phyloP scores from a whole-genome alignment of 2,113 vertebrate genomes.

The Leuciscus idus region DNA sequence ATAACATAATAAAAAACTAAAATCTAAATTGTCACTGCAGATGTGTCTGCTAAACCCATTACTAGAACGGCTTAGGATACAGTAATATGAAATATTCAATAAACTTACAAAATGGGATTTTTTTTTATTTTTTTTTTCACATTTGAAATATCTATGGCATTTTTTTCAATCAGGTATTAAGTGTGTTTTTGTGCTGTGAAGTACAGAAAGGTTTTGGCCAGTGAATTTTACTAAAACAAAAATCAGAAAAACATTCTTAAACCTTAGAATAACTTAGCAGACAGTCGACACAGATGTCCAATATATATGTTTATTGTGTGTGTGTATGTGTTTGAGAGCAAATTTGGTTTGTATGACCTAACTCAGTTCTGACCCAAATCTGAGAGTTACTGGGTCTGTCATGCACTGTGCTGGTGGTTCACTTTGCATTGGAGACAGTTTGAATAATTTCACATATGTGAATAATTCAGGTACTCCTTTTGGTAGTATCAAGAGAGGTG shows the following conservation, averaged over 20 bases:
- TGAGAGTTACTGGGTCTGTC: background rate
- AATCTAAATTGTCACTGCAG: background rate
- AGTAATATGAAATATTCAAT: background rate
- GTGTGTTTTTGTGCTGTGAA: too few relatives aligned
- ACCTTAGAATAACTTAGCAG: too few relatives aligned
- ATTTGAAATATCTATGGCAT: too few relatives aligned
- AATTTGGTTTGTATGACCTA: background rate
- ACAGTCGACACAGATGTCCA: too few relatives aligned
- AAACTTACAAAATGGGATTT: too few relatives aligned
- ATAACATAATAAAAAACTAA: background rate
- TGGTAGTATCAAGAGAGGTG: background rate
- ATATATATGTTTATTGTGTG: too few relatives aligned
- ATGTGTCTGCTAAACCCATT: background rate
- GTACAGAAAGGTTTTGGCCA: too few relatives aligned
- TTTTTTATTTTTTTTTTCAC: too few relatives aligned
- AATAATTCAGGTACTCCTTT: conserved; percentile 39
- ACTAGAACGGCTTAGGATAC: background rate
- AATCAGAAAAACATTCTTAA: too few relatives aligned
- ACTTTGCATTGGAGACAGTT: background rate
- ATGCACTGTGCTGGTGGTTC: background rate
- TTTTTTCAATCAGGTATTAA: too few relatives aligned
- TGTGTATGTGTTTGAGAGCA: background rate
- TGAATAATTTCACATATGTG: conserved; percentile 38
- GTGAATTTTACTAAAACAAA: too few relatives aligned
- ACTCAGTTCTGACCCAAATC: background rate